Evolutionary conservation across 2,113 vertebrate genomes (phyloP).

Genomic region (Catharus fuscescens): DNA sequence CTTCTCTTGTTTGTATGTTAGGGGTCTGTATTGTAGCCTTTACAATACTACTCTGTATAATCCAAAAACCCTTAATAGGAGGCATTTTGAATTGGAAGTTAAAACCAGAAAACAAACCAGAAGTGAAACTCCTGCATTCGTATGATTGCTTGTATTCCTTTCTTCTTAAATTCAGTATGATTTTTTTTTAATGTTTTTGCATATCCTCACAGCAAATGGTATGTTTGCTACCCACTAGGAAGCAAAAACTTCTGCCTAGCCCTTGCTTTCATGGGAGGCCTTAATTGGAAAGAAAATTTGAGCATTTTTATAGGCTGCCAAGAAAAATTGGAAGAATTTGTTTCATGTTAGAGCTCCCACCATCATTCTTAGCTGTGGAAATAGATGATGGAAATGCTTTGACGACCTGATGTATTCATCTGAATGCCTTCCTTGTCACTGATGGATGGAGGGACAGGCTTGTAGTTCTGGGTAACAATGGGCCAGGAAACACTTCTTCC

Average conservation of each 20-base stretch:
- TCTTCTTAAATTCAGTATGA: background rate
- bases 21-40: background rate
- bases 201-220: background rate
- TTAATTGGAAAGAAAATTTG: background rate
- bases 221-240: background rate
- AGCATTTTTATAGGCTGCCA: background rate
- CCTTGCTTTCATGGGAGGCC: background rate
- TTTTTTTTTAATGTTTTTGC: background rate
- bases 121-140: background rate
- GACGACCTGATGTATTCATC: accelerated
- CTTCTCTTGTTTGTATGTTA: constrained; percentile 4
- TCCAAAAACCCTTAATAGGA: background rate
- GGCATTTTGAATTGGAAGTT: background rate
- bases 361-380: background rate
- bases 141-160: background rate
- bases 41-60: background rate
- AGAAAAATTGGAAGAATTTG: background rate
- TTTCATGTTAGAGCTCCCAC: background rate
- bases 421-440: background rate
- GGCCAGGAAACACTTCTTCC: background rate
- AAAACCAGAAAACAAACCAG: background rate
- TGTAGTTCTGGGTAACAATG: background rate
- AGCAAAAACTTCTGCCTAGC: background rate
- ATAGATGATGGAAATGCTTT: background rate
- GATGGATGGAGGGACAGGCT: background rate